These are phyloP conservation scores for Octodon degus DNA, from an alignment of 2,113 vertebrate species.

Conservation along the genomic window DNA sequence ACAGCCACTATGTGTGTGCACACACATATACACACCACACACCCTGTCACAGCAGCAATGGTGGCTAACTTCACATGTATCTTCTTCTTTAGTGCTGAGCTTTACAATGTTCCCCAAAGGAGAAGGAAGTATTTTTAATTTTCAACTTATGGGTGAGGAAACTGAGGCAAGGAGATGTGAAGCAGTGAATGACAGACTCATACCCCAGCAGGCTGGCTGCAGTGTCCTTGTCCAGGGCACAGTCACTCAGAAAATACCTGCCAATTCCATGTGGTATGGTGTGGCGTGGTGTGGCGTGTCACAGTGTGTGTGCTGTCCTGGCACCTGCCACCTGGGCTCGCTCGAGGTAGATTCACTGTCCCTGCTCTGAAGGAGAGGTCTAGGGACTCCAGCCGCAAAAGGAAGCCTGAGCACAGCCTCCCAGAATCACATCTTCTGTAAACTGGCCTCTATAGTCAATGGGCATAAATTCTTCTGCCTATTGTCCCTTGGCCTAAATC, in stretches of 20 bases:
- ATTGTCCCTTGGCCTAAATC: background rate
- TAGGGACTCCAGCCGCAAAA: background rate
- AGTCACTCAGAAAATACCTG: background rate
- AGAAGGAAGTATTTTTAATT: background rate
- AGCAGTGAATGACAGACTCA: background rate
- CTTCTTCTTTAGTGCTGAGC: slow-evolving; percentile 36
- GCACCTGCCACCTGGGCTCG: background rate
- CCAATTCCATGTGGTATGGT: background rate
- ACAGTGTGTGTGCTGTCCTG: background rate
- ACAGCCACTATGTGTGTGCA: background rate
- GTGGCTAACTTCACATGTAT: background rate
- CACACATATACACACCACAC: background rate
- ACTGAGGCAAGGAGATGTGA: background rate
- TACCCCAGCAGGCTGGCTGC: background rate
- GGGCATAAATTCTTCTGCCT: background rate
- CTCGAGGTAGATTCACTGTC: background rate
- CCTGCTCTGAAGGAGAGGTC: background rate
- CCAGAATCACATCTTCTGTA: background rate
- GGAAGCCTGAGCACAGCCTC: background rate
- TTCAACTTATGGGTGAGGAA: background rate
- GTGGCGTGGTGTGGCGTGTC: too few species aligned
- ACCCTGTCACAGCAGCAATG: background rate
- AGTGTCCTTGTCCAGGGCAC: background rate
- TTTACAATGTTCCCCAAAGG: background rate
- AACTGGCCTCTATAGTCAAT: rapidly evolving